Evolutionary conservation across 2,113 vertebrate genomes (phyloP).

Genomic region (Lamprotornis superbus): DNA sequence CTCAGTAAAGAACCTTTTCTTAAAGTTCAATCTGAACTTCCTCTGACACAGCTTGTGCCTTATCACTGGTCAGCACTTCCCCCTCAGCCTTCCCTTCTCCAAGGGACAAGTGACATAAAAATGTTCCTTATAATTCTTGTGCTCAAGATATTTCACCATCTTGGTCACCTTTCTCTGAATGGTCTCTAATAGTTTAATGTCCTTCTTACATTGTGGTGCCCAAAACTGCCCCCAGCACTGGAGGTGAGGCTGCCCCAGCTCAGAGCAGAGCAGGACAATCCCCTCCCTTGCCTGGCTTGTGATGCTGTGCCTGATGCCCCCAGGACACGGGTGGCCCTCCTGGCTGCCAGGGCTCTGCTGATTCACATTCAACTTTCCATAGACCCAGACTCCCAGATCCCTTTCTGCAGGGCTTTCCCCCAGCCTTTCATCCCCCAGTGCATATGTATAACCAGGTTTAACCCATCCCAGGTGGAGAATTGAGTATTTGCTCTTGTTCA

Average conservation of each 20-base stretch:
- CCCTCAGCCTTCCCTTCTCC: not conserved
- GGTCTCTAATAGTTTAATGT: not conserved
- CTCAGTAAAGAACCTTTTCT: not conserved
- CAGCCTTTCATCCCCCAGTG: not conserved
- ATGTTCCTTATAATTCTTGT: not conserved
- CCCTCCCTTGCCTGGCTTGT: accelerated
- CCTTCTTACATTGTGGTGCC: not conserved
- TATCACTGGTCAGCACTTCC: not conserved
- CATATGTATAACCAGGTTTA: not conserved
- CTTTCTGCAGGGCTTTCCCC: not conserved
- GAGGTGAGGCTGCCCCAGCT: accelerated
- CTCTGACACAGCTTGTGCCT: not conserved
- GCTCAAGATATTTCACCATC: not conserved
- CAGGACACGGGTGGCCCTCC: accelerated
- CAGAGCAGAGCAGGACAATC: not conserved
- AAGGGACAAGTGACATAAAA: not conserved
- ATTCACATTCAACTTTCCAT: accelerated
- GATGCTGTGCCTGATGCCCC: not conserved
- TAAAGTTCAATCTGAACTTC: not conserved
- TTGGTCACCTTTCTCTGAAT: not conserved
- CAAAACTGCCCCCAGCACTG: not conserved
- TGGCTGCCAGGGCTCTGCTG: not conserved
- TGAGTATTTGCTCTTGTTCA: not conserved
- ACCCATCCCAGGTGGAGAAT: not conserved
- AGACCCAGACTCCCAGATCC: accelerated